phyloP scores from a whole-genome alignment of 35 echinoderm and acorn worm species.

The Anneissia japonica region DNA sequence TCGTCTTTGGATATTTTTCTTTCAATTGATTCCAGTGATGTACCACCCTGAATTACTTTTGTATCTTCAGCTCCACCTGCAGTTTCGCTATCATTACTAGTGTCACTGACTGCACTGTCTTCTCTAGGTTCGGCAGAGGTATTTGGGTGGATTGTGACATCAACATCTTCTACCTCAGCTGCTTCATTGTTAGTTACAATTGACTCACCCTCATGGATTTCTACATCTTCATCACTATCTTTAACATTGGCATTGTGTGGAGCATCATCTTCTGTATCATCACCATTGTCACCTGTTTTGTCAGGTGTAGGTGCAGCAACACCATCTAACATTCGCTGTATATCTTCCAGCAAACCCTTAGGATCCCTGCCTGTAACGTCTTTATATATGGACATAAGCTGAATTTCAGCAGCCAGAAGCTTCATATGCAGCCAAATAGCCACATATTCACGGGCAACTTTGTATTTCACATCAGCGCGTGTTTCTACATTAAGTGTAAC shows the following conservation, averaged over 20 bases:
- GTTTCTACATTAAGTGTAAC: no score
- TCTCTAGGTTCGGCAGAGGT: not conserved
- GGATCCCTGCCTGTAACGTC: not conserved
- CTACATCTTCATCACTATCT: not conserved
- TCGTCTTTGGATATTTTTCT: not conserved
- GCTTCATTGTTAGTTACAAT: not conserved
- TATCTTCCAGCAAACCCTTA: not conserved
- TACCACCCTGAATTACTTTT: no score
- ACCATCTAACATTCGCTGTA: not conserved
- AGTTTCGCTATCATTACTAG: not conserved
- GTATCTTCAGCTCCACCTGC: not conserved
- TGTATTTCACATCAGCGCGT: not conserved
- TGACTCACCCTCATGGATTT: not conserved
- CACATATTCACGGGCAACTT: conserved; percentile 1
- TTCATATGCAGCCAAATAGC: not conserved
- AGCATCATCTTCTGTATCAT: not conserved
- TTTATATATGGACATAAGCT: conserved; percentile 21
- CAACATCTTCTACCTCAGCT: not conserved
- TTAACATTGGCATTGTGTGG: not conserved
- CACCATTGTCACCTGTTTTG: not conserved
- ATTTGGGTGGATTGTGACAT: not conserved
- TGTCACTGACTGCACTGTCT: not conserved
- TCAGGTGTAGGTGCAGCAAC: not conserved
- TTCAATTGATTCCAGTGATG: not conserved
- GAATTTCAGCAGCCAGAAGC: not conserved